Evolutionary conservation across 2,113 vertebrate genomes (phyloP).

Genomic region (Climacteris rufus): DNA sequence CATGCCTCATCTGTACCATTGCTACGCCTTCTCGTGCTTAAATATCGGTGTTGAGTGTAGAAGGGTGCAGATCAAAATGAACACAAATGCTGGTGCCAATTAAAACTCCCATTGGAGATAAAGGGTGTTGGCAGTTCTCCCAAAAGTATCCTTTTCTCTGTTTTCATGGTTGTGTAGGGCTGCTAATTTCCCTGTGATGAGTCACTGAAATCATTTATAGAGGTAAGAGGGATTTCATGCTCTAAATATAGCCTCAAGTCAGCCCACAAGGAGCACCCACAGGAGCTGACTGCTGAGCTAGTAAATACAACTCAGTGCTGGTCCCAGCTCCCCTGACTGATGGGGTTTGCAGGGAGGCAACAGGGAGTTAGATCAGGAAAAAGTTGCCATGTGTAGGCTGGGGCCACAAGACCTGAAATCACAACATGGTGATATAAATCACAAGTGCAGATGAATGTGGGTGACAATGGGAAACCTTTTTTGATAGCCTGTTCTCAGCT

Average conservation of each 20-base stretch:
- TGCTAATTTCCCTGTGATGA: not conserved
- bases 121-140: not conserved
- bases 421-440: not conserved
- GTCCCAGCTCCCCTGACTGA: not conserved
- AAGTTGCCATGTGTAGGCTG: not conserved
- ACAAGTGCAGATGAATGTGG: not conserved
- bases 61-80: not conserved
- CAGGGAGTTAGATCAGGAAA: not conserved
- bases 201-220: not conserved
- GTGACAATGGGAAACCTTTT: not conserved
- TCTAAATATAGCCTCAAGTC: not conserved
- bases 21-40: not conserved
- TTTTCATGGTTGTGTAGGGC: not conserved
- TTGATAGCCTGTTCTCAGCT: not conserved
- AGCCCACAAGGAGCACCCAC: not conserved
- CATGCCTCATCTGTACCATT: not conserved
- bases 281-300: not conserved
- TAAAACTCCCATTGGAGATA: not conserved
- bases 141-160: not conserved
- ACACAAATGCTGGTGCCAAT: not conserved
- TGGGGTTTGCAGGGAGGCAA: not conserved
- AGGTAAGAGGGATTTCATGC: constrained; percentile 16
- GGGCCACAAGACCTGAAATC: not conserved
- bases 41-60: not conserved
- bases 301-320: not conserved